A percentile compares a stretch with the other conserved stretches of the same genome.
These are phyloP conservation scores for Phyllostomus discolor DNA, from an alignment of 2,113 vertebrate genomes.

Conservation along the genomic window DNA sequence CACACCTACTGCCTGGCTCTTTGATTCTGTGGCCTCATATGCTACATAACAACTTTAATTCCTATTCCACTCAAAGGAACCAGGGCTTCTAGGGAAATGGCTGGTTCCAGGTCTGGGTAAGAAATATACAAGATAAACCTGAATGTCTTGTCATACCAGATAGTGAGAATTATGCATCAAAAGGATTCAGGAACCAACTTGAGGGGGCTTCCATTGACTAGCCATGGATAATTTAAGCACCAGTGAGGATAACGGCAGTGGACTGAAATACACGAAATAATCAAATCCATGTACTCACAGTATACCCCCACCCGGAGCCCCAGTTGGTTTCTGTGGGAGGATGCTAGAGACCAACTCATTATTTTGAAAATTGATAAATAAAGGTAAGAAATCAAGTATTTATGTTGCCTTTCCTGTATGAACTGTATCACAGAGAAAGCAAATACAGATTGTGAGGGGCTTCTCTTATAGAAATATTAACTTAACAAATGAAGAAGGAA, in stretches of 20 bases:
- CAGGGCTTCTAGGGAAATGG: not conserved
- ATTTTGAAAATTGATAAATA: not conserved
- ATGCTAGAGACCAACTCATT: not conserved
- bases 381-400: not conserved
- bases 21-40: not conserved
- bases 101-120: not conserved
- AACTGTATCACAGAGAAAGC: not conserved
- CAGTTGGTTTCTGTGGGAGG: not conserved
- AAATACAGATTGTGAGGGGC: not conserved
- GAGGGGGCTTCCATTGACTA: not conserved
- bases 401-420: not conserved
- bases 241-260: not conserved
- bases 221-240: not conserved
- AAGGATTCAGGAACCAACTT: not conserved
- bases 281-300: not conserved
- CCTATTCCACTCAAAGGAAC: not conserved
- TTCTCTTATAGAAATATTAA: not conserved
- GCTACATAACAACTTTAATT: not conserved
- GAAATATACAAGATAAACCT: not conserved
- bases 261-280: not conserved
- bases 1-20: not conserved
- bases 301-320: not conserved
- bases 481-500: not conserved
- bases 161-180: not conserved
- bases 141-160: not conserved